These are phyloP conservation scores for Chlorocebus sabaeus DNA, from an alignment of 2,113 vertebrate species.

Conservation along the genomic window DNA sequence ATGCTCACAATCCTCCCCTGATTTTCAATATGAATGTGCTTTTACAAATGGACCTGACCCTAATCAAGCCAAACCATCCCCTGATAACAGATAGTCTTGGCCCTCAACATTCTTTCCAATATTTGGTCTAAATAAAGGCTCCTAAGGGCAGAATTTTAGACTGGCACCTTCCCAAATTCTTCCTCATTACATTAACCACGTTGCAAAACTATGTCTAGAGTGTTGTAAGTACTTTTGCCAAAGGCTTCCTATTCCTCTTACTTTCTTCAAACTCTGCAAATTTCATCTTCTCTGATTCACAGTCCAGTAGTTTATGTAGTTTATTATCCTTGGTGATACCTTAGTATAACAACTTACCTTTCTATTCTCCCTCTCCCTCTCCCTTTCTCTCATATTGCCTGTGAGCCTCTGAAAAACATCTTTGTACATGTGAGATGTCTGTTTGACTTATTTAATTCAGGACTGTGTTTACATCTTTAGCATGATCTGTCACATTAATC, in stretches of 20 bases:
- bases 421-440: background rate
- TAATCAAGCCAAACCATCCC: background rate
- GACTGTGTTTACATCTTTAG: background rate
- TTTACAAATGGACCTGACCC: background rate
- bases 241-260: slow-evolving; percentile 13
- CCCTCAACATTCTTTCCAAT: background rate
- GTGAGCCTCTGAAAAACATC: background rate
- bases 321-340: background rate
- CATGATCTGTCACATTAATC: background rate
- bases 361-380: background rate
- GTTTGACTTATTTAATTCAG: slow-evolving; percentile 1
- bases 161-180: background rate
- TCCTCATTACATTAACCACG: background rate
- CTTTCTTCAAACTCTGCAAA: slow-evolving; percentile 40
- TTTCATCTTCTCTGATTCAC: background rate
- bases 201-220: background rate
- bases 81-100: background rate
- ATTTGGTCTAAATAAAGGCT: background rate
- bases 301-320: background rate
- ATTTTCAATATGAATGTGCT: background rate
- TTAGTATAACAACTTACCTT: background rate
- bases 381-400: background rate
- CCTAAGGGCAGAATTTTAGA: slow-evolving; percentile 29
- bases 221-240: background rate
- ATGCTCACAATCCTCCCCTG: background rate